phyloP scores from a whole-genome alignment of 2,797 vertebrate genomes.

The Eurystomus glaucurus region DNA sequence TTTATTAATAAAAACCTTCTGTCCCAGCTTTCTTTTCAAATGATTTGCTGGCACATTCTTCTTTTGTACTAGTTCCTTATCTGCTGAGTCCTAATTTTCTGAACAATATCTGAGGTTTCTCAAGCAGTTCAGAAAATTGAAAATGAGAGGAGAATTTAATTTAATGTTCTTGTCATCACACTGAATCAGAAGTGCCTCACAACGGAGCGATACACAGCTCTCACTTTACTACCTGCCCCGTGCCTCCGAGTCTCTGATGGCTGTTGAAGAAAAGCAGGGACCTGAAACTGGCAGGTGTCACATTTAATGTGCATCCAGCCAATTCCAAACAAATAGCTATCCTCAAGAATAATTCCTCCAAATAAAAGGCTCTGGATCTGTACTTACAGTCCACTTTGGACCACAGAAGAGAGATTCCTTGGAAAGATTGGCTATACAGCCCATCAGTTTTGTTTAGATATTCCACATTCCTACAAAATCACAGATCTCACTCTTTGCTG shows the following conservation, averaged over 20 bases:
- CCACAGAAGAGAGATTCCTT: not conserved
- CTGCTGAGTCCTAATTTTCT: not conserved
- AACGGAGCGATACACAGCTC: not conserved
- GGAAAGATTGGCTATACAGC: not conserved
- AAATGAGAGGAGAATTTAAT: constrained; percentile 9
- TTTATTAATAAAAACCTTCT: not conserved
- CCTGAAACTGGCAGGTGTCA: not conserved
- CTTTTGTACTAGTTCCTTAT: not conserved
- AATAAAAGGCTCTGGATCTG: not conserved
- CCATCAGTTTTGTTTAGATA: not conserved
- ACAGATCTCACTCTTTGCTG: not conserved
- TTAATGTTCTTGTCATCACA: not conserved
- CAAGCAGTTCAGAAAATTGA: not conserved
- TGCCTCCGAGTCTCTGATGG: not conserved
- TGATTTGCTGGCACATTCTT: not conserved
- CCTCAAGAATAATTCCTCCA: not conserved
- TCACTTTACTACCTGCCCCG: not conserved
- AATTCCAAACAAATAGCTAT: not conserved
- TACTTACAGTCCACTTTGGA: not conserved
- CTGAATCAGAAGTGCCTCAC: not conserved
- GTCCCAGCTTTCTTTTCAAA: not conserved
- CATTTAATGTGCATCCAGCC: not conserved
- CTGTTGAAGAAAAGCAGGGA: not conserved
- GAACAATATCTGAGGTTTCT: not conserved
- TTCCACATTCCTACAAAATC: not conserved